phyloP scores from a whole-genome alignment of 2,113 vertebrate genomes.

The Chionis minor region DNA sequence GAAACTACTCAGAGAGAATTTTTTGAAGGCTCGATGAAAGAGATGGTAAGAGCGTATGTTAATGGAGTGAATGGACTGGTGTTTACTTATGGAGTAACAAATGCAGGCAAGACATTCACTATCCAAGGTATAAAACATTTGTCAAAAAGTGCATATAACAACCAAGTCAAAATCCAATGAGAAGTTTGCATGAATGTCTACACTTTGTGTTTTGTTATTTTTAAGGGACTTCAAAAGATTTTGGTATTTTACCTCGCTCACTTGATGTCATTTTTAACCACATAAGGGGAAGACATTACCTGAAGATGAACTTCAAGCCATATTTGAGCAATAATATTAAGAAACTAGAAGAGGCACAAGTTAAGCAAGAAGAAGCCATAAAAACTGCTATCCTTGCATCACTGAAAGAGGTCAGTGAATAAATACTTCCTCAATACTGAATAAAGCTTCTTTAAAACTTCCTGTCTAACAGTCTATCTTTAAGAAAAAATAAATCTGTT shows the following conservation, averaged over 20 bases:
- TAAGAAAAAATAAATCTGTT: not conserved
- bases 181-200: not conserved
- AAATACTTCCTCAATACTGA: not conserved
- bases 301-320: constrained; percentile 85
- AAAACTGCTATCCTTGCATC: constrained; percentile 79
- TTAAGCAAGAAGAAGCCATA: constrained; percentile 77
- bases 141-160: not conserved
- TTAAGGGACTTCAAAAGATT: constrained; percentile 81
- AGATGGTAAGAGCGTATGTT: constrained; percentile 76
- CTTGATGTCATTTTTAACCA: constrained; percentile 81
- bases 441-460: not conserved
- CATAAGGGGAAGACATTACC: constrained; percentile 75
- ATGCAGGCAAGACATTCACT: constrained; percentile 90
- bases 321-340: constrained; percentile 79
- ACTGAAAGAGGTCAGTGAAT: constrained; percentile 79
- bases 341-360: constrained; percentile 76
- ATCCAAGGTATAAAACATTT: constrained; percentile 81
- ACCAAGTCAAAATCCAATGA: not conserved
- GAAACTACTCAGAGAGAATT: constrained; percentile 80
- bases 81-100: constrained; percentile 90
- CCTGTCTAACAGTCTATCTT: not conserved
- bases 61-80: constrained; percentile 83
- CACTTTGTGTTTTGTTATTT: not conserved
- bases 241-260: constrained; percentile 84
- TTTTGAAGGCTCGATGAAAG: constrained; percentile 81